Conservation (phyloP, 2,888 invertebrate species). For the Cordilura impudica region DNA sequence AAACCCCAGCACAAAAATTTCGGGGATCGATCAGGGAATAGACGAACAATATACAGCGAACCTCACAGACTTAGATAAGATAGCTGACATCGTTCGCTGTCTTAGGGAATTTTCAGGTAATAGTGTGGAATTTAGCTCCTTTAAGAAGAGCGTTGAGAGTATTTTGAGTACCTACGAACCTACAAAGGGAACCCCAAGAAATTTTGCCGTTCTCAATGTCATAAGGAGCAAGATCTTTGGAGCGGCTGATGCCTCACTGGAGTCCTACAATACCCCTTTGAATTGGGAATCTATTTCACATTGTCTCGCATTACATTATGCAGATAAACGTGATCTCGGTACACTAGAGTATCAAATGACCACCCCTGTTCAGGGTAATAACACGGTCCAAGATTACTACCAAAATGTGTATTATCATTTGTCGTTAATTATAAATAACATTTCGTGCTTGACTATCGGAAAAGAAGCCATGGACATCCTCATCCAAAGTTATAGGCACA, state of each 20-base stretch:
- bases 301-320: slow-evolving; percentile 5
- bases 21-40: too few species aligned
- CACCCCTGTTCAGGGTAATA: neutral
- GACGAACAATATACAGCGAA: neutral
- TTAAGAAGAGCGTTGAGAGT: neutral
- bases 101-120: too few species aligned
- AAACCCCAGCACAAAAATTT: too few species aligned
- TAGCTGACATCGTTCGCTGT: neutral
- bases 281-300: too few species aligned
- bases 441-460: too few species aligned
- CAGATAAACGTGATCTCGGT: neutral
- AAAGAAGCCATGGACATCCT: slow-evolving; percentile 12
- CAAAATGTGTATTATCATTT: too few species aligned
- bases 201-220: slow-evolving; percentile 29
- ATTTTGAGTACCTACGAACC: too few species aligned
- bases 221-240: slow-evolving; percentile 31
- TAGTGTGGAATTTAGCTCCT: neutral
- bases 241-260: slow-evolving; percentile 22
- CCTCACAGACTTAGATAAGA: neutral
- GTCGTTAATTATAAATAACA: too few species aligned
- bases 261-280: slow-evolving; percentile 16
- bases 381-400: neutral
- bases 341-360: neutral
- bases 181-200: too few species aligned
- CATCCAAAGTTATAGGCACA: slow-evolving; percentile 11